Percentiles rank a stretch among this genome's conserved stretches.
These are phyloP conservation scores for Aythya baeri DNA, from an alignment of 2,113 vertebrate genomes.

Conservation along the genomic window DNA sequence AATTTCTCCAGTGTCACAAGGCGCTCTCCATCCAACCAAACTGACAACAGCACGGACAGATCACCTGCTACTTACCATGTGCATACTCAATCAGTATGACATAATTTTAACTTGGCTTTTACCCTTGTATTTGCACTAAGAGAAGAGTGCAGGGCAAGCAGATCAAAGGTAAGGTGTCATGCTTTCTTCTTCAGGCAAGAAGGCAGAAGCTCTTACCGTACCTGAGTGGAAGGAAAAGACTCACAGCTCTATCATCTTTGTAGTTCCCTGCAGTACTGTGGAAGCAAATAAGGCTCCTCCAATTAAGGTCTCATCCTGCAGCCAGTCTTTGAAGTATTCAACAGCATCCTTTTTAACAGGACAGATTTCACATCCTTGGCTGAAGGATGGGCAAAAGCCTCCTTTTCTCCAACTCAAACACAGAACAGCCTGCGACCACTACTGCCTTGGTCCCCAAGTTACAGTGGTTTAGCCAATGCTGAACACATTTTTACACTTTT, in stretches of 20 bases:
- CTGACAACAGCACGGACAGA: background rate
- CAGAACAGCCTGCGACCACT: background rate
- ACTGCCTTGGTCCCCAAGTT: fast-evolving
- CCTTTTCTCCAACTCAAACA: background rate
- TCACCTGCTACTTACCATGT: background rate
- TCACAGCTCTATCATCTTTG: background rate
- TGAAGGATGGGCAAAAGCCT: background rate
- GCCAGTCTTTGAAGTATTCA: background rate
- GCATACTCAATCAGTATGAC: background rate
- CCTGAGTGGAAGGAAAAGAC: background rate
- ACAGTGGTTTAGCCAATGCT: background rate
- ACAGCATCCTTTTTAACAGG: background rate
- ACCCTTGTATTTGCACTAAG: background rate
- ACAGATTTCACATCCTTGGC: background rate
- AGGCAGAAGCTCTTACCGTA: background rate
- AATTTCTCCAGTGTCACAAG: background rate
- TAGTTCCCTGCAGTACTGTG: fast-evolving
- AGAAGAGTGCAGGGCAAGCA: background rate
- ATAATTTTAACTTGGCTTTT: background rate
- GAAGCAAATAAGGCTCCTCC: background rate
- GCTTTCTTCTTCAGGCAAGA: background rate
- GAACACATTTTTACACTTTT: background rate
- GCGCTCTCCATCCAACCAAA: background rate
- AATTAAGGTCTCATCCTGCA: background rate
- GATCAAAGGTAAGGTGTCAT: background rate